Conservation (phyloP, 2,888 invertebrate genomes). For the Patella ulyssiponensis region DNA sequence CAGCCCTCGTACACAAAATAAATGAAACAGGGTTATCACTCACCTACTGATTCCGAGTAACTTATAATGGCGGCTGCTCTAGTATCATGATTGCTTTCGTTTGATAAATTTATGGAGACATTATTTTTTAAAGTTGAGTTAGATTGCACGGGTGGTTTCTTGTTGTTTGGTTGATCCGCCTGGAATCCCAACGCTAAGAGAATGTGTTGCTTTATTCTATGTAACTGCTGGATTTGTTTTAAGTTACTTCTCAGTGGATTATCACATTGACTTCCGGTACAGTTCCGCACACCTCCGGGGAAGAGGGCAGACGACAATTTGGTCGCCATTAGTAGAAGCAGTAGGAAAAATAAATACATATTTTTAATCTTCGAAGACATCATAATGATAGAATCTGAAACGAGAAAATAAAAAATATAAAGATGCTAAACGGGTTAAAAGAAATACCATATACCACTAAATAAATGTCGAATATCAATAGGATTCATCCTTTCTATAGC, state of each 20-base stretch:
- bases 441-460: no score
- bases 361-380: no score
- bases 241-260: conserved; percentile 13
- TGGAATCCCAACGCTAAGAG: conserved; percentile 13
- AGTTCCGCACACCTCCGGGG: background rate
- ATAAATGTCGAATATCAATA: no score
- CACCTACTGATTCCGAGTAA: background rate
- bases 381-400: no score
- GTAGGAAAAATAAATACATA: background rate
- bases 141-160: background rate
- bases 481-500: no score
- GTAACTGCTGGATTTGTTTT: conserved; percentile 18
- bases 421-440: no score
- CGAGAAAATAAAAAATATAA: no score
- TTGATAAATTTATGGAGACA: no score
- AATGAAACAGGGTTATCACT: no score
- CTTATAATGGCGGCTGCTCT: background rate
- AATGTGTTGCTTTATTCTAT: conserved; percentile 17
- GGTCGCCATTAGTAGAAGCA: background rate
- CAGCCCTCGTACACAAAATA: no score
- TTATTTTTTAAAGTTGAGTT: no score
- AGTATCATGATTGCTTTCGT: no score
- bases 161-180: background rate
- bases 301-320: background rate
- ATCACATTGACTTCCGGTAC: conserved; percentile 12